Conservation (phyloP, 2,797 vertebrate genomes). For the Xerus rutilus region DNA sequence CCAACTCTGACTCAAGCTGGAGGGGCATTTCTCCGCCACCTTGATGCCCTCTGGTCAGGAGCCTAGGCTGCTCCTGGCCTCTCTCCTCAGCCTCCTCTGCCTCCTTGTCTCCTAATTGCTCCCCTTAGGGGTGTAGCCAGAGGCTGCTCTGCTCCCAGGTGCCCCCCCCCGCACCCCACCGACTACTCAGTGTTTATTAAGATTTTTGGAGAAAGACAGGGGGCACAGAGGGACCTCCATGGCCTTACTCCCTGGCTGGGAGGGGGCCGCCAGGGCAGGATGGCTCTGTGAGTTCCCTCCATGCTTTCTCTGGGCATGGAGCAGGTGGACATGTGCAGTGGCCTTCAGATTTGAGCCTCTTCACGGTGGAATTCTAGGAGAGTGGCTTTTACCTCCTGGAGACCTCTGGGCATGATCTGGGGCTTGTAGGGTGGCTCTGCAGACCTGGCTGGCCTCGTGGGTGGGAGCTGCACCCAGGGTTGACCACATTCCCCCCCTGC, state of each 20-base stretch:
- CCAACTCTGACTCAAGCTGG: not conserved
- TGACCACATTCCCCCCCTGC: rapidly evolving
- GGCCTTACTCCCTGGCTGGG: not conserved
- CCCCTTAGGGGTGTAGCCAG: not conserved
- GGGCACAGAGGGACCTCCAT: not conserved
- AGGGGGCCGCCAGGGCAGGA: not conserved
- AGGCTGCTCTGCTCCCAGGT: too few species aligned
- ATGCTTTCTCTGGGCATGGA: rapidly evolving
- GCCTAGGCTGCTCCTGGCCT: not conserved
- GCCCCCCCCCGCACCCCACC: rapidly evolving
- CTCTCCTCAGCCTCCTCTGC: not conserved
- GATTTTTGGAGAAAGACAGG: not conserved
- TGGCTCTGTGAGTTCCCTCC: rapidly evolving
- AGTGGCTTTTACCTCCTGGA: not conserved
- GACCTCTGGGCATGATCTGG: not conserved
- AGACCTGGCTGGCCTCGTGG: not conserved
- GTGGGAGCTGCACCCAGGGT: not conserved
- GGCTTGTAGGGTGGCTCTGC: not conserved
- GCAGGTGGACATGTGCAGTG: rapidly evolving
- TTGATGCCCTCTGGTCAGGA: too few species aligned
- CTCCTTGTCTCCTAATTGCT: not conserved
- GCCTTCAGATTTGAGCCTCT: not conserved
- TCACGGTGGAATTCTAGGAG: not conserved
- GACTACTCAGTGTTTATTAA: not conserved
- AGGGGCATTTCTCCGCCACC: rapidly evolving